Evolutionary conservation across 2,888 invertebrate species (phyloP).

Genomic region (Celastrina argiolus): DNA sequence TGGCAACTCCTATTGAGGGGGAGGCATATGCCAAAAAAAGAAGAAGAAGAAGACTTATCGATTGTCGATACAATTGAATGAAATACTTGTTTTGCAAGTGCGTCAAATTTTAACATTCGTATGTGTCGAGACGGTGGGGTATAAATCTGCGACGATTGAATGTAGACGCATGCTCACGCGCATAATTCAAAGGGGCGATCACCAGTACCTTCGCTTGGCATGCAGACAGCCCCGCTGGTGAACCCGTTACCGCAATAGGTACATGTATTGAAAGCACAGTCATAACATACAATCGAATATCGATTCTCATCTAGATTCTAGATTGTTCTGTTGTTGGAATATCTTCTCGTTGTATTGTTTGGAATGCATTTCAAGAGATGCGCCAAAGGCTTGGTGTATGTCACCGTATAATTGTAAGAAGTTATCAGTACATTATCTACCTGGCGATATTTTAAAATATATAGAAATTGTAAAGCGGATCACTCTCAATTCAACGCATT

Average conservation of each 20-base stretch:
- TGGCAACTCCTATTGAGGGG: too few species aligned
- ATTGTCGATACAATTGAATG: slow-evolving; percentile 37
- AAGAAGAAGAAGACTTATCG: too few species aligned
- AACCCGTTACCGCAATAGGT: slow-evolving; percentile 68
- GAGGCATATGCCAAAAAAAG: too few species aligned
- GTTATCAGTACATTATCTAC: too few species aligned
- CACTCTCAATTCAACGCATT: too few species aligned
- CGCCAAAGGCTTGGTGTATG: too few species aligned
- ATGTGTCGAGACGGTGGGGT: slow-evolving; percentile 51
- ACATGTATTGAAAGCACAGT: slow-evolving; percentile 47
- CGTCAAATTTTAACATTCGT: slow-evolving; percentile 55
- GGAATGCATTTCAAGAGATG: too few species aligned
- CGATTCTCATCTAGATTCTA: not conserved
- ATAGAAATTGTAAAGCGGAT: too few species aligned
- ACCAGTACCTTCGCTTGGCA: slow-evolving; percentile 71
- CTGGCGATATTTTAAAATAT: too few species aligned
- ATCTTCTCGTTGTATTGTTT: not conserved
- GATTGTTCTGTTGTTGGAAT: not conserved
- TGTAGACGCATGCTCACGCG: slow-evolving; percentile 66
- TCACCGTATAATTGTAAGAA: too few species aligned
- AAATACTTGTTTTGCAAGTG: slow-evolving; percentile 23
- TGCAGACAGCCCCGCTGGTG: slow-evolving; percentile 68
- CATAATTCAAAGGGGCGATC: slow-evolving; percentile 75
- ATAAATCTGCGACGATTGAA: slow-evolving; percentile 71
- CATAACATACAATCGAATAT: not conserved